Base-by-base conservation (phyloP, 1,140 invertebrate species). In the Sycobia sp. region DNA sequence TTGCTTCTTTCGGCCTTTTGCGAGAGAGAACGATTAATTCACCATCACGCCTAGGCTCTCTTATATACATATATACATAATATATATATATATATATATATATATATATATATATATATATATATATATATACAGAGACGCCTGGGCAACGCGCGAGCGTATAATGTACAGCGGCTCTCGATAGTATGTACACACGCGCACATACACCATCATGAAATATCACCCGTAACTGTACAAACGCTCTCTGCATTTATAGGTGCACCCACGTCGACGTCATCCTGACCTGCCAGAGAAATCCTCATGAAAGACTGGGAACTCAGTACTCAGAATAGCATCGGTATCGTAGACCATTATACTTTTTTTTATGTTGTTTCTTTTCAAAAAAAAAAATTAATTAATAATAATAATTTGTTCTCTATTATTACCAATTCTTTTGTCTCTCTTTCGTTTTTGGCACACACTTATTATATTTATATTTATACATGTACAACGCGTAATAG, bases 221-320 rank as follows among this genome's bases (percentile, higher is more conserved):
- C 34, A 59, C 55, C 54, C 62, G 62, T 65, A 65, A 65, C 62
- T 80, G 68, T 81, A 78, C 67, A 68, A 79, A 76, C 70, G 65
- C 72, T 79, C 73, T 81, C 72, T 82, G 73, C 70, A 78, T 82
- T n/a, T 82, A 74, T 82, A 82, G 80, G 80, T 81, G 74, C 74
- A 79, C 66, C 79, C 78, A 79, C 79, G 73, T 81, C 73, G 79
- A 75, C 71, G 78, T 82, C 79, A 79, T 80, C 80, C 78, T 81
- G 80, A 82, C 76, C 80, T 80, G 80, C 79, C 78, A 79, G 80
- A 77, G 76, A 80, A 81, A 81, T 82, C 80, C 80, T 82, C 77
- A 82, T 82, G 80, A 82, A 82, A 82, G 79, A 82, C 80, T 82
- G 80, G 80, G 80, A 82, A 81, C 80, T 82, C 79, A 81, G 78